Evolutionary conservation across 2,888 invertebrate species (phyloP), one percentile per base, ranked within the genome.

Genomic region (Tiliacea aurago): DNA sequence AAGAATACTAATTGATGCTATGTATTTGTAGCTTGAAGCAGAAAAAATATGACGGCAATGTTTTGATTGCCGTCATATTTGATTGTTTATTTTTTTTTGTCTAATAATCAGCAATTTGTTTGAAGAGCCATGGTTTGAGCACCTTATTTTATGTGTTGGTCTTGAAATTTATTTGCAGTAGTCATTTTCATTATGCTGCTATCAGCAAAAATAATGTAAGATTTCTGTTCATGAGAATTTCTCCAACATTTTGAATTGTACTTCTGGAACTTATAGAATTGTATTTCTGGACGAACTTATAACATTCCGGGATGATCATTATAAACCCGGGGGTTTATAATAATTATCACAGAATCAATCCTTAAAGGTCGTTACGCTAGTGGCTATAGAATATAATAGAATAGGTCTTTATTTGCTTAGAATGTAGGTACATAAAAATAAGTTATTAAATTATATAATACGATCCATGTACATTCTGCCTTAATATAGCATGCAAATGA

Each of bases 11-110:
- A n/a, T 41, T 2, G 7, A 11, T 61, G 37, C 6, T 47, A 53
- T 41, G 23, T 45, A 55, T 47, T 47, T 47, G 28, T 4, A 18
- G 41, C 10, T 41, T 13, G 47, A 72, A 23, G 13, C n/a, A 1
- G 10, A 41, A 28, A 70, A 56, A 56, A 33, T 53, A 10, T 45
- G n/a, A 53, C 51, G 1, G 41, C 6, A 47, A 61, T 53, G 4
- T n/a, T n/a, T n/a, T n/a, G n/a, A n/a, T n/a, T n/a, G n/a, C n/a
- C n/a, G n/a, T n/a, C n/a, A n/a, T n/a, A n/a, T n/a, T n/a, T n/a
- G n/a, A n/a, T n/a, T n/a, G n/a, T n/a, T n/a, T n/a, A n/a, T n/a
- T 70, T 66, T 70, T 53, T 67, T 43, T 43, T 53, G 15, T 7
- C 2, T 61, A 4, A 43, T 23, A 13, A 43, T 43, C 15, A n/a